Base-by-base conservation (phyloP, 2,888 invertebrate species). In the Drosophila cognata region DNA sequence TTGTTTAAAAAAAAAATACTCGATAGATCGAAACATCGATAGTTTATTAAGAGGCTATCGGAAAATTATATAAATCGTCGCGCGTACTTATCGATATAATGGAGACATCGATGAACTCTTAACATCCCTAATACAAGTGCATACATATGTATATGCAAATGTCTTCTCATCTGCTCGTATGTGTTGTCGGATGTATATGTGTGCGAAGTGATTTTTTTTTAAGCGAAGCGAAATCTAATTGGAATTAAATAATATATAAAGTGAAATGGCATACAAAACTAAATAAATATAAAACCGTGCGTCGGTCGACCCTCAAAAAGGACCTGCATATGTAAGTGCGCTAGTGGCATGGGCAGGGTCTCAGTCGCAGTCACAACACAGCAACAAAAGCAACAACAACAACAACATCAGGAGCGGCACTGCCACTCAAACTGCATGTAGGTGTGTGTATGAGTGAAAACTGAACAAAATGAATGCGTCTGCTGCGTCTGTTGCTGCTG, bases 401-500 rank as follows among this genome's bases (percentile, higher is more conserved):
- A 73, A 58, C 71, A 74, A 58, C 62, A 81, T 51, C 82, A 79
- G 79, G 71, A 79, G 79, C 82, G 79, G 82, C 81, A 72, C 84
- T 88, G 74, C 76, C 77, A 84, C 79, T 66, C 63, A 72, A 63
- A 71, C 52, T 69, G 71, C 62, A 67, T 79, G 56, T 64, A 63
- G 43, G 46, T 63, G 53, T 69, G 63, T 67, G 67, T 71, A 66
- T 70, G 60, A 61, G 58, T 75, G 55, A 74, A 87, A 84, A 84
- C 41, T 88, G 60, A 58, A 75, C 50, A 75, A 76, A 89, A 71
- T 85, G 69, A 82, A 82, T 74, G 90, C 88, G 86, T 81, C 88
- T 89, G 84, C 84, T 78, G 84, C 88, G 85, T 82, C 88, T 89
- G 88, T 83, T 82, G 68, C 73, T 82, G 80, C 76, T 61, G 53